These are phyloP conservation scores for Apolygus lucorum DNA, from an alignment of 1,140 invertebrate genomes.

Conservation along the genomic window DNA sequence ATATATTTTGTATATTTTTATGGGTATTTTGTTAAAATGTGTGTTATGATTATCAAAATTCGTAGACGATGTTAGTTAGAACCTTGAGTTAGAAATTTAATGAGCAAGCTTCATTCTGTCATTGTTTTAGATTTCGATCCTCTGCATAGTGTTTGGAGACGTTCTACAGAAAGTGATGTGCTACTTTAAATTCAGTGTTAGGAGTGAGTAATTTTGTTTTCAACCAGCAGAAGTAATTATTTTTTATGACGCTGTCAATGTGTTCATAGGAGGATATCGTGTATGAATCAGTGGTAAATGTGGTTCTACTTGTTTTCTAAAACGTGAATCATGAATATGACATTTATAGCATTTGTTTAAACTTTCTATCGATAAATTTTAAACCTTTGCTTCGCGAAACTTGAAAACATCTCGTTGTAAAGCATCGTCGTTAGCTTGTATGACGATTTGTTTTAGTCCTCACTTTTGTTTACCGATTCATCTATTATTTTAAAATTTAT, in stretches of 20 bases:
- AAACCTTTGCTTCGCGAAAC: no score
- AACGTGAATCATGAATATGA: no score
- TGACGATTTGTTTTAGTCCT: not conserved
- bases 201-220: no score
- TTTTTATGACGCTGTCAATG: no score
- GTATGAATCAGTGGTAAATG: no score
- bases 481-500: not conserved
- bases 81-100: not conserved
- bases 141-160: not conserved
- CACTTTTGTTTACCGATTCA: not conserved
- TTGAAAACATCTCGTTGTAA: no score
- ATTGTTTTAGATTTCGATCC: not conserved
- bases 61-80: not conserved
- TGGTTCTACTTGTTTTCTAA: no score
- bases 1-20: constrained; percentile 1
- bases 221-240: no score
- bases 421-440: not conserved
- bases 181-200: not conserved
- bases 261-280: no score
- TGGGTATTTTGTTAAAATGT: not conserved
- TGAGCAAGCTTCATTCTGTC: not conserved
- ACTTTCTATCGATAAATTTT: no score
- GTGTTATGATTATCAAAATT: not conserved
- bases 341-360: no score
- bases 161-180: not conserved